Conservation (phyloP, 1,140 invertebrate genomes). For the Ceratitis capitata region DNA sequence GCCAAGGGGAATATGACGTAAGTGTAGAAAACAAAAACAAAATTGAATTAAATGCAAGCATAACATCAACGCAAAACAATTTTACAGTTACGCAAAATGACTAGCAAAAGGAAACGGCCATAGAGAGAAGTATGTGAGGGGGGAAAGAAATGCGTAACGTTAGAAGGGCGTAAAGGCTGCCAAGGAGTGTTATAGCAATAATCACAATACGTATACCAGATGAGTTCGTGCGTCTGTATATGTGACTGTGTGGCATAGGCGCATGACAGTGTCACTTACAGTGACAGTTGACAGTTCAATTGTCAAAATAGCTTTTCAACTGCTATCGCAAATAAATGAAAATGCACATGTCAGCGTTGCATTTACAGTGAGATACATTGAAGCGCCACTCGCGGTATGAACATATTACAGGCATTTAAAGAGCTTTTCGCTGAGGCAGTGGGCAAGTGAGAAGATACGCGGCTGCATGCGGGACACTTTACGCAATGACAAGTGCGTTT, state of each 20-base stretch:
- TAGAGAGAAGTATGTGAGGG: not conserved
- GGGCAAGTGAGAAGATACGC: not conserved
- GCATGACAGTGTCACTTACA: conserved; percentile 39
- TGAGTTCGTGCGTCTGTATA: not conserved
- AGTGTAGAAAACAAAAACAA: conserved; percentile 17
- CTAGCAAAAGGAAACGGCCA: not conserved
- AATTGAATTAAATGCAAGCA: conserved; percentile 28
- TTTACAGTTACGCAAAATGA: conserved; percentile 11
- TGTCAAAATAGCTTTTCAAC: conserved; percentile 64
- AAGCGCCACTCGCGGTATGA: not conserved
- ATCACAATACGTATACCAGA: not conserved
- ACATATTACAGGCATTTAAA: conserved; percentile 4
- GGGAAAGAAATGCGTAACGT: not conserved
- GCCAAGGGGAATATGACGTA: not conserved
- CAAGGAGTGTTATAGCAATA: not conserved
- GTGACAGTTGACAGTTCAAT: conserved; percentile 62
- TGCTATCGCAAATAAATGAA: conserved; percentile 12
- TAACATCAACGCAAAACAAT: conserved; percentile 1
- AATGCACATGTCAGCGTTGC: not conserved
- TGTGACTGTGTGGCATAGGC: conserved; percentile 9
- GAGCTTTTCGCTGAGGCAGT: not conserved
- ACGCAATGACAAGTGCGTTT: conserved; percentile 1
- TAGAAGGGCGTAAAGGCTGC: not conserved
- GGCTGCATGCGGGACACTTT: not conserved
- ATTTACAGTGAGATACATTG: not conserved